Conservation (phyloP, 2,888 invertebrate species). For the Stenodema calcarata region DNA sequence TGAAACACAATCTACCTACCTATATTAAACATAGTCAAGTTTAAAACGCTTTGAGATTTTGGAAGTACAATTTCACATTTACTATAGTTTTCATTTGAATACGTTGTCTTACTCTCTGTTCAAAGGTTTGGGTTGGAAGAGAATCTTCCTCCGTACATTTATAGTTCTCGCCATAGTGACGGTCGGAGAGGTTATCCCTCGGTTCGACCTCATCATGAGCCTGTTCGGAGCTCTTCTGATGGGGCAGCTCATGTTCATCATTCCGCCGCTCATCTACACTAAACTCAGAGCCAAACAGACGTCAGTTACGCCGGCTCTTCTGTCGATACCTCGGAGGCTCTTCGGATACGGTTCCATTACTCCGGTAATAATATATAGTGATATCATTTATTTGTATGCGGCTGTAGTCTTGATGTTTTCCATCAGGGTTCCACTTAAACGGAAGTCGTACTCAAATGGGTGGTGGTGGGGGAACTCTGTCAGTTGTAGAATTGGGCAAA, state of each 20-base stretch:
- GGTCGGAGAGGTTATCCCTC: constrained; percentile 81
- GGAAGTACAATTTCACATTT: too few relatives aligned
- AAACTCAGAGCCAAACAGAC: constrained; percentile 67
- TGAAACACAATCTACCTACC: too few relatives aligned
- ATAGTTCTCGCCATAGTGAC: constrained; percentile 75
- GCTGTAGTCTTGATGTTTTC: too few relatives aligned
- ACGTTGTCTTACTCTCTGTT: constrained; percentile 61
- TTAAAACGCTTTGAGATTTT: too few relatives aligned
- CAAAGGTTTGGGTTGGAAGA: constrained; percentile 73
- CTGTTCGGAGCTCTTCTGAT: constrained; percentile 84
- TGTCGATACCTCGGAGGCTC: constrained; percentile 49
- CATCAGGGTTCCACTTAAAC: too few relatives aligned
- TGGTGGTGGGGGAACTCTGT: too few relatives aligned
- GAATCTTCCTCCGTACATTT: constrained; percentile 74
- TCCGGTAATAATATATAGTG: background rate
- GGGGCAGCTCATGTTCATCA: constrained; percentile 82
- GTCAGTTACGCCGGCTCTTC: constrained; percentile 60
- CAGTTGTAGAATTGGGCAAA: too few relatives aligned
- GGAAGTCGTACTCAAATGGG: too few relatives aligned
- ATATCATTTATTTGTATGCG: too few relatives aligned
- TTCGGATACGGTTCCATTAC: background rate
- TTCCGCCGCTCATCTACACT: constrained; percentile 82
- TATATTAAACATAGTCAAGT: too few relatives aligned
- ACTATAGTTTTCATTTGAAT: background rate
- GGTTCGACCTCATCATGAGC: constrained; percentile 86